Conservation (phyloP, 2,888 invertebrate species). For the Megastigmus dorsalis region DNA sequence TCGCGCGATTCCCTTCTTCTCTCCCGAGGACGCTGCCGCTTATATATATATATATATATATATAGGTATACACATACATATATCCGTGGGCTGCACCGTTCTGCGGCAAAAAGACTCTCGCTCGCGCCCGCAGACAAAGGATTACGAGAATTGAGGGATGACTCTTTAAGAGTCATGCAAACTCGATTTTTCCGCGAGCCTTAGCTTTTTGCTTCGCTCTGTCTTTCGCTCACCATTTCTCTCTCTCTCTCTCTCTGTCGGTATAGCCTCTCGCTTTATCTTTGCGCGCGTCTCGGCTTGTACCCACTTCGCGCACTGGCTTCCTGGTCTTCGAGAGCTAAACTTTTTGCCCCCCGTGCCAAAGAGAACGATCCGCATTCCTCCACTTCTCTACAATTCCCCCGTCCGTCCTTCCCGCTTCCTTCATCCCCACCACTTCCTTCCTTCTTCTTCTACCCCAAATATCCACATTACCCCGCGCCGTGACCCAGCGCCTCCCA, state of each 20-base stretch:
- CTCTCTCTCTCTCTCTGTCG: conserved; percentile 7
- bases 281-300: not conserved
- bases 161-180: conserved; percentile 67
- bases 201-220: too few species aligned
- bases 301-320: not conserved
- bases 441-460: too few species aligned
- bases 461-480: too few species aligned
- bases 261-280: conserved; percentile 33
- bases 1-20: conserved; percentile 7
- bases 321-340: too few species aligned
- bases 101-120: too few species aligned
- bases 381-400: not conserved
- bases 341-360: not conserved
- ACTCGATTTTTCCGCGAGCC: conserved; percentile 61
- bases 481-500: too few species aligned
- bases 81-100: too few species aligned
- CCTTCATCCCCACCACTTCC: too few species aligned
- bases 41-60: too few species aligned
- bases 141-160: conserved; percentile 60
- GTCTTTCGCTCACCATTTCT: too few species aligned
- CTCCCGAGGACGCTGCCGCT: not conserved
- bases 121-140: conserved; percentile 62
- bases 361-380: not conserved
- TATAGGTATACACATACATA: too few species aligned
- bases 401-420: not conserved